phyloP scores from a whole-genome alignment of 1,140 invertebrate species.

The Drosophila navojoa region DNA sequence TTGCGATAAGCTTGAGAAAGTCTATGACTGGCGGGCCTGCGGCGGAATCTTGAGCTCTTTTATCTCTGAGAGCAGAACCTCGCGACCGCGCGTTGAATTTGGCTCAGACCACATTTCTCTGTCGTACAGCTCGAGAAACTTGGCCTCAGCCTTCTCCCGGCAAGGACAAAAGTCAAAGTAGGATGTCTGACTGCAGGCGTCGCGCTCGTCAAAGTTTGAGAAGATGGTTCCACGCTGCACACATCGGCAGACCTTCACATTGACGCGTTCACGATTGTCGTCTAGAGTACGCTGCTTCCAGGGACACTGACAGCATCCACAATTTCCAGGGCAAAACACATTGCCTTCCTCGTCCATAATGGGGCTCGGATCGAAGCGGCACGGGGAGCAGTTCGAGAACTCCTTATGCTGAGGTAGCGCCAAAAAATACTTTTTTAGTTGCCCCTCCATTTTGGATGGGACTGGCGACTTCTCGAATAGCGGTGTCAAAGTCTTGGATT shows the following conservation, averaged over 20 bases:
- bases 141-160: constrained; percentile 75
- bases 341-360: constrained; percentile 73
- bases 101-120: constrained; percentile 63
- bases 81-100: constrained; percentile 39
- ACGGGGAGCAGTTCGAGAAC: constrained; percentile 66
- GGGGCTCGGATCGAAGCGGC: constrained; percentile 73
- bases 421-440: constrained; percentile 45
- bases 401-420: constrained; percentile 73
- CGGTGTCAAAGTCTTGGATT: not conserved
- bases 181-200: constrained; percentile 63
- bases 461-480: not conserved
- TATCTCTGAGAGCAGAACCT: constrained; percentile 53
- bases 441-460: not conserved
- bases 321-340: constrained; percentile 75
- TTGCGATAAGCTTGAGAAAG: not conserved
- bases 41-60: constrained; percentile 34
- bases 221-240: constrained; percentile 67
- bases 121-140: constrained; percentile 64
- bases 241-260: constrained; percentile 76
- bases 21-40: not conserved
- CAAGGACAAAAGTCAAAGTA: constrained; percentile 80
- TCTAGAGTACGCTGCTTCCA: constrained; percentile 54
- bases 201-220: constrained; percentile 44
- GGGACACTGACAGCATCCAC: constrained; percentile 76
- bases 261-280: constrained; percentile 44